Evolutionary conservation across 2,888 invertebrate species (phyloP), one percentile per base, ranked within the genome.

Genomic region (Phytoseiulus persimilis): DNA sequence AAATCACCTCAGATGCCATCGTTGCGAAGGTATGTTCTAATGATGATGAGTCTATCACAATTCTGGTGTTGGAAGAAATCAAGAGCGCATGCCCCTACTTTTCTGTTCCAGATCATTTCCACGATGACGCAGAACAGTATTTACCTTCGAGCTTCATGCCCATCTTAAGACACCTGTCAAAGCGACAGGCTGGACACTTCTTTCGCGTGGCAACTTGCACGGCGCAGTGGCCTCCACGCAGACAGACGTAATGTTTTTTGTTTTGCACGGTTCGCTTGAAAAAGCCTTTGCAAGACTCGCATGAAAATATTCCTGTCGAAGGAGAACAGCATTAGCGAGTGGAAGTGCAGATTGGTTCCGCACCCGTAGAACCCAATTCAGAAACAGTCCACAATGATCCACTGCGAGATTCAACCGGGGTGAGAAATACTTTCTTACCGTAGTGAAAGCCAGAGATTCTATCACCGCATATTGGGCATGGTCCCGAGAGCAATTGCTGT

Each of bases 221-320:
- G 33, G 96, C 96, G 93, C 98, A 98, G 91, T 95, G 95, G 0
- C 96, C 96, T 0, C 97, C 97, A 39, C 97, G 94, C 89, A 96
- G 94, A 92, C 98, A 98, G 92, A 97, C 96, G 93, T 98, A 98
- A 93, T 97, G 97, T 94, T 98, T 98, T 91, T 98, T 95, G 93
- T 98, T 98, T 94, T 98, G 98, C n/a, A 98, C 98, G 32, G 98
- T 98, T 90, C 98, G 94, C 93, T 98, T 98, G 94, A 98, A 98
- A 94, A 98, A 98, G 0, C 98, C 98, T 93, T 98, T 98, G 93
- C 98, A 98, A 32, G 97, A 97, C 93, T 98, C 98, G 93, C 98
- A 98, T 23, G 97, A 98, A 94, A 98, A 98, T 92, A 98, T 98
- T 23, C 98, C 87, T 87, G 87, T 23, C 9, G 45, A 28, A 18